Conservation (phyloP, 2,888 invertebrate species). For the Homarus gammarus region DNA sequence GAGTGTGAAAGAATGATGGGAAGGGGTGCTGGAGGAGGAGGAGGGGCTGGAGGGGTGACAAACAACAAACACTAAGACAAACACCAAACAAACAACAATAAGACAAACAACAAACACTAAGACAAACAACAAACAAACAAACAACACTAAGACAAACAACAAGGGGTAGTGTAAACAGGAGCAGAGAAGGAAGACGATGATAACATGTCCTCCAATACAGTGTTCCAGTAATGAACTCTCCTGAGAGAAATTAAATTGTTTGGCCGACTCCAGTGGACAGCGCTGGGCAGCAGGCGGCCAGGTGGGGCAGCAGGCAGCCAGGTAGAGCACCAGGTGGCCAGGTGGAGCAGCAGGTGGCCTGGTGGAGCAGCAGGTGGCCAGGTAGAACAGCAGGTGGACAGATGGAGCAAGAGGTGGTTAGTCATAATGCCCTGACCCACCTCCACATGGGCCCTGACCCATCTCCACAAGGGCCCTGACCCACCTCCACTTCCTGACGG, state of each 20-base stretch:
- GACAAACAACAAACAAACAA: neutral
- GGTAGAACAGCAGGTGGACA: neutral
- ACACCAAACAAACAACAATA: too few relatives aligned
- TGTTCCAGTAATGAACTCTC: neutral
- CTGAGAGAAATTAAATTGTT: constrained; percentile 28
- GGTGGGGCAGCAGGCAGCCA: neutral
- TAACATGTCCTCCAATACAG: neutral
- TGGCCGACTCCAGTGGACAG: constrained; percentile 30
- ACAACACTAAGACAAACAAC: neutral
- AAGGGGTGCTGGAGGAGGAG: too few relatives aligned
- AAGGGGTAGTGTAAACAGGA: neutral
- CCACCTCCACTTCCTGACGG: neutral
- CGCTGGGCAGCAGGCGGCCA: constrained; percentile 33
- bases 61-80: too few relatives aligned
- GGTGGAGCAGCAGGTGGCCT: constrained; percentile 13
- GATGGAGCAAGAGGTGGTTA: neutral
- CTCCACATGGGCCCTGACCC: too few relatives aligned
- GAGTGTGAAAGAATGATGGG: too few relatives aligned
- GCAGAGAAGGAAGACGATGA: neutral
- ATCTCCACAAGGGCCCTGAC: too few relatives aligned
- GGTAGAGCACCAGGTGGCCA: neutral
- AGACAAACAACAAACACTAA: neutral
- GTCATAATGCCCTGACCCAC: too few relatives aligned
- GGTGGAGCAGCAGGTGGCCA: neutral
- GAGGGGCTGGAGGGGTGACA: too few relatives aligned